Conservation (phyloP, 2,113 vertebrate genomes). For the Channa maculata region DNA sequence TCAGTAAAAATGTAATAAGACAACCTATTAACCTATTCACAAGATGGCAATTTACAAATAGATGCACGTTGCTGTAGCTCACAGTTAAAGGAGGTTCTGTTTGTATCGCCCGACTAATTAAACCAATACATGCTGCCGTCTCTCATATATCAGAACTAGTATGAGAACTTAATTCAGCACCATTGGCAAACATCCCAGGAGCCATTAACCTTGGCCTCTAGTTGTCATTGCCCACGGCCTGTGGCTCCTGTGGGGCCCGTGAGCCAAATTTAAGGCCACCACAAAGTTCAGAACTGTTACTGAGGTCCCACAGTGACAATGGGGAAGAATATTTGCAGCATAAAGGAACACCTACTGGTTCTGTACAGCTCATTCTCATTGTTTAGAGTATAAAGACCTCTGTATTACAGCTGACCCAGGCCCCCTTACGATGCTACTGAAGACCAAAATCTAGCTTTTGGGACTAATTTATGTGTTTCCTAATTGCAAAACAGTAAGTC, state of each 20-base stretch:
- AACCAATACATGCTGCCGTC: constrained; percentile 9
- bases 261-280: not conserved
- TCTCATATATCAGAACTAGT: constrained; percentile 24
- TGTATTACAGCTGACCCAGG: too few species aligned
- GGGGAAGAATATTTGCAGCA: constrained; percentile 21
- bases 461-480: too few species aligned
- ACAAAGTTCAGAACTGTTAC: constrained; percentile 1
- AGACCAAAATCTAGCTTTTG: too few species aligned
- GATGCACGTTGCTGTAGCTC: not conserved
- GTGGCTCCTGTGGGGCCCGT: not conserved
- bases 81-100: not conserved
- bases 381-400: too few species aligned
- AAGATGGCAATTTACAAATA: constrained; percentile 18
- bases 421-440: too few species aligned
- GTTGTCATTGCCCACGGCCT: constrained; percentile 36
- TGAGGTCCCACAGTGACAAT: constrained; percentile 27
- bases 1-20: too few species aligned
- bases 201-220: constrained; percentile 44
- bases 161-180: not conserved
- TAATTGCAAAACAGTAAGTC: too few species aligned
- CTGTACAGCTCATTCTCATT: not conserved
- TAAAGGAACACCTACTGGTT: not conserved
- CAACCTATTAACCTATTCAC: not conserved
- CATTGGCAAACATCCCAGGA: constrained; percentile 48
- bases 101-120: constrained; percentile 34